phyloP scores from a whole-genome alignment of 2,797 vertebrate species.

The Serranus cabrilla region DNA sequence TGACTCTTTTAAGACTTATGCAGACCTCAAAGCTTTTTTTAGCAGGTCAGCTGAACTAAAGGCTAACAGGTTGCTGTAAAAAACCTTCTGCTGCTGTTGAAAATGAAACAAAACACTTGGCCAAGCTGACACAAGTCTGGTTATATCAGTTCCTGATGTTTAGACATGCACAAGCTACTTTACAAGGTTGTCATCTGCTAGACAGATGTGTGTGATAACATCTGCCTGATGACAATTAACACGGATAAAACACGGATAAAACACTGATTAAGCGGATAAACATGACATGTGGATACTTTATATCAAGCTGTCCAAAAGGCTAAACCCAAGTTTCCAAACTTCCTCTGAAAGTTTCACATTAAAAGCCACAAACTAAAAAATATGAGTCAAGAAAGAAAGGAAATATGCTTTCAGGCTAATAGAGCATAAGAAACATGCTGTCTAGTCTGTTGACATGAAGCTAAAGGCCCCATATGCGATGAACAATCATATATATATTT shows the following conservation, averaged over 20 bases:
- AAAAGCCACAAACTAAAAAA: not conserved
- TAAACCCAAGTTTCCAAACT: not conserved
- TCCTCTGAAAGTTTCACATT: not conserved
- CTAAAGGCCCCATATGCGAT: not conserved
- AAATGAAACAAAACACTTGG: not conserved
- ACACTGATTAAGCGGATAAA: not conserved
- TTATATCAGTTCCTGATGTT: slow-evolving; percentile 19
- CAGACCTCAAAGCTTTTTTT: not conserved
- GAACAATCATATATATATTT: slow-evolving; percentile 13
- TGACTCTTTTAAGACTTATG: not conserved
- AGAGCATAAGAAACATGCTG: not conserved
- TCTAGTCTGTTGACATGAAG: not conserved
- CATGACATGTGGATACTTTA: not conserved
- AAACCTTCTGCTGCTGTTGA: not conserved
- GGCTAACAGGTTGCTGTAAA: not conserved
- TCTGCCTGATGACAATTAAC: not conserved
- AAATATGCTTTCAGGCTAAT: not conserved
- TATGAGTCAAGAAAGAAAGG: not conserved
- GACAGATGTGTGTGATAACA: not conserved
- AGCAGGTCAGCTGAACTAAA: not conserved
- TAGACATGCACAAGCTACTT: not conserved
- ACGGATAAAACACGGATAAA: not conserved
- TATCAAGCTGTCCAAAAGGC: not conserved
- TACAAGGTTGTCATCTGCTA: not conserved
- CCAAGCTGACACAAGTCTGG: not conserved